Evolutionary conservation across 2,797 vertebrate genomes (phyloP).

Genomic region (Ataeniobius toweri): DNA sequence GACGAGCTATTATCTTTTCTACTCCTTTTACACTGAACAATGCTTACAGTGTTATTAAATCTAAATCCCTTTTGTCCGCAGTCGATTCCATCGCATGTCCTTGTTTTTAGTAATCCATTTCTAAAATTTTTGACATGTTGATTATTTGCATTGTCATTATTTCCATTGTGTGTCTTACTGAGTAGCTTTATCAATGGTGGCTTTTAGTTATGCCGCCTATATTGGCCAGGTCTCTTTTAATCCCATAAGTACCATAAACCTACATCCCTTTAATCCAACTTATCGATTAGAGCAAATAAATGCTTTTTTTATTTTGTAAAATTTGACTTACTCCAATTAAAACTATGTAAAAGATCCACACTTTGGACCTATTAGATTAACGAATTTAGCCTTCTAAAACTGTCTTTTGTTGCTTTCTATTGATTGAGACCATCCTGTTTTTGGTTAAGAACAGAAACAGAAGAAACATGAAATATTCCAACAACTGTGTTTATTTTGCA

Average conservation of each 20-base stretch:
- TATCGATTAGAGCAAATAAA: background rate
- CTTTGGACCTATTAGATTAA: background rate
- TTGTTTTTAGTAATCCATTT: background rate
- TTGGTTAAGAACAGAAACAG: background rate
- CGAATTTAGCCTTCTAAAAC: background rate
- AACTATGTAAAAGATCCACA: background rate
- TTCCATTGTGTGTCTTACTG: no score
- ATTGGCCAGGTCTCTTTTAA: background rate
- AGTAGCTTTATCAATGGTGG: no score
- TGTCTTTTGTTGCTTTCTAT: background rate
- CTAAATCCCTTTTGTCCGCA: background rate
- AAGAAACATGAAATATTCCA: background rate
- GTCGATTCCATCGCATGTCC: background rate
- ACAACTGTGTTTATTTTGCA: constrained; percentile 42
- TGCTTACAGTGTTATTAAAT: background rate
- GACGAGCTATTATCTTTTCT: no score
- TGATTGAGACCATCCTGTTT: background rate
- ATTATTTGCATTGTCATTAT: no score
- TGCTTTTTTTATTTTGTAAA: background rate
- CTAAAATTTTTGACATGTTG: no score
- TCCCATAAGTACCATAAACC: background rate
- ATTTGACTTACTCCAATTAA: background rate
- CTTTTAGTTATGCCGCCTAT: no score
- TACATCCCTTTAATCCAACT: no score
- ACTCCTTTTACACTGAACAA: no score